These are phyloP conservation scores for Andrena camellia DNA, from an alignment of 2,888 invertebrate genomes.

Conservation along the genomic window DNA sequence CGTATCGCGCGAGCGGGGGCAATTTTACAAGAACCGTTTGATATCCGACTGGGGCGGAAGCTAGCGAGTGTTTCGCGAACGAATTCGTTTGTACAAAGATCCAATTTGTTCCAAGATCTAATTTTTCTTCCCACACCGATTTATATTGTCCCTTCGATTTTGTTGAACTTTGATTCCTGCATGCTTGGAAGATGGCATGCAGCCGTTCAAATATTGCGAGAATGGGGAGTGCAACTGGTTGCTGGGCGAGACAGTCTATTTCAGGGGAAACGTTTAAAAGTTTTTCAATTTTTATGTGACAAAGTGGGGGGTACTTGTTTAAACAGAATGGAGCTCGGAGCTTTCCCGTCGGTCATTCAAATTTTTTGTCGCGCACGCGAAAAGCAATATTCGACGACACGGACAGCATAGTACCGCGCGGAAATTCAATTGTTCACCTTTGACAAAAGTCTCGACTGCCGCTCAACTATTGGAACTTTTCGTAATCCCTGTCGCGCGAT, in stretches of 20 bases:
- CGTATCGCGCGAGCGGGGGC: not conserved
- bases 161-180: too few relatives aligned
- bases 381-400: constrained; percentile 45
- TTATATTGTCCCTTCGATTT: not conserved
- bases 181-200: too few relatives aligned
- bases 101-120: not conserved
- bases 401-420: constrained; percentile 26
- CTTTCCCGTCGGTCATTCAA: not conserved
- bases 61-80: not conserved
- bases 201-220: not conserved
- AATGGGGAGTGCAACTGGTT: not conserved
- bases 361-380: constrained; percentile 8
- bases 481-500: constrained; percentile 53
- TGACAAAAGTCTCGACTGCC: constrained; percentile 50
- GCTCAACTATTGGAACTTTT: constrained; percentile 60
- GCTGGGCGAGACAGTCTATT: not conserved
- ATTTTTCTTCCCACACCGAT: not conserved
- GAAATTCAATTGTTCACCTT: constrained; percentile 63
- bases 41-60: constrained; percentile 3
- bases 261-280: not conserved
- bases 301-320: not conserved
- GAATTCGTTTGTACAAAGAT: not conserved
- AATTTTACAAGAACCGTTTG: constrained; percentile 5
- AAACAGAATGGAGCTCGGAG: not conserved
- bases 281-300: constrained; percentile 2